Evolutionary conservation across 2,113 vertebrate genomes (phyloP).

Genomic region (Mystacornis crossleyi): DNA sequence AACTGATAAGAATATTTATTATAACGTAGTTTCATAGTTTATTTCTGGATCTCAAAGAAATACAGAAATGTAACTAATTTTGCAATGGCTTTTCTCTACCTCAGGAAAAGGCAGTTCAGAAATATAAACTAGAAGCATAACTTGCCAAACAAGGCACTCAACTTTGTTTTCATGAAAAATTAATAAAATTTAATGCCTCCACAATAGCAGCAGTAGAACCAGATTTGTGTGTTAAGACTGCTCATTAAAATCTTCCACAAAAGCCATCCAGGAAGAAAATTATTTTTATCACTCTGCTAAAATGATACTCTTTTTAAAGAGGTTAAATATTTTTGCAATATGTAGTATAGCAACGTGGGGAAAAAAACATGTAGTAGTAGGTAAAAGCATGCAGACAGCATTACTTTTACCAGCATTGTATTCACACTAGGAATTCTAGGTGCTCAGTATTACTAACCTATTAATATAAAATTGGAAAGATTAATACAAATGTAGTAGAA

Average conservation of each 20-base stretch:
- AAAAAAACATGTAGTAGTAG: not conserved
- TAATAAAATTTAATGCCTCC: not conserved
- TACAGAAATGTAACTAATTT: not conserved
- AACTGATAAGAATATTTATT: not conserved
- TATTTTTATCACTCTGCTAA: not conserved
- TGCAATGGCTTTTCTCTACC: not conserved
- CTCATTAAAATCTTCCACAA: not conserved
- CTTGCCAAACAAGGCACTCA: rapidly evolving
- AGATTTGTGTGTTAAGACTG: not conserved
- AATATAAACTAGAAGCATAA: not conserved
- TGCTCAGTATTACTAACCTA: rapidly evolving
- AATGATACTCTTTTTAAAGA: not conserved
- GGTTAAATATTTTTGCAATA: not conserved
- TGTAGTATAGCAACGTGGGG: not conserved
- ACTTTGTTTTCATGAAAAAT: not conserved
- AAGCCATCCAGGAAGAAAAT: not conserved
- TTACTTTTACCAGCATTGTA: not conserved
- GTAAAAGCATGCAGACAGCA: not conserved
- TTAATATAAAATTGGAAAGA: not conserved
- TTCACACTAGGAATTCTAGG: not conserved
- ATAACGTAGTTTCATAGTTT: not conserved
- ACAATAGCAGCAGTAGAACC: not conserved
- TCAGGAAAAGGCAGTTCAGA: not conserved
- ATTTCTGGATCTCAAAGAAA: not conserved
- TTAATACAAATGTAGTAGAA: not conserved